Conservation (phyloP, 2,113 vertebrate genomes). For the Calonectris borealis region DNA sequence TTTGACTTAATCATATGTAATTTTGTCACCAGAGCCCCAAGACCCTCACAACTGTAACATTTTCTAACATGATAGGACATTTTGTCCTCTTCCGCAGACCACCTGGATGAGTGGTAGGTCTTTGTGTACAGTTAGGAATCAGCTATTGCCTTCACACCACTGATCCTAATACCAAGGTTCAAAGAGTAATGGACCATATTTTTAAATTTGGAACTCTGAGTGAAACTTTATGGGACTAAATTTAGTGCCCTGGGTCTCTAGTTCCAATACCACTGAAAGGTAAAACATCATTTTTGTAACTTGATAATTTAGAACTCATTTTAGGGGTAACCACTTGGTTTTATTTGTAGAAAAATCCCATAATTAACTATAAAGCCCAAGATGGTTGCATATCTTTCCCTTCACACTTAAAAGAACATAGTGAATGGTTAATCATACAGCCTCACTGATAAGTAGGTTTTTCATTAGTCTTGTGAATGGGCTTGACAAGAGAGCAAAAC, state of each 20-base stretch:
- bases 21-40: neutral
- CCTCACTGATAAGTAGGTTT: neutral
- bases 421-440: neutral
- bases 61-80: neutral
- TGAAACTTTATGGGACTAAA: neutral
- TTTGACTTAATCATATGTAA: neutral
- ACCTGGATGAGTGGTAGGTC: neutral
- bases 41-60: neutral
- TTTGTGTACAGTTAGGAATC: neutral
- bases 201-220: neutral
- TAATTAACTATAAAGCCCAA: neutral
- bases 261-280: neutral
- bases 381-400: neutral
- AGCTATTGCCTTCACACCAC: neutral
- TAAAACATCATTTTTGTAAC: neutral
- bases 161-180: neutral
- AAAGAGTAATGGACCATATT: rapidly evolving
- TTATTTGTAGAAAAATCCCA: neutral
- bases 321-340: neutral
- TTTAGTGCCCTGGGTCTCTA: neutral
- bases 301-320: neutral
- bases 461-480: neutral
- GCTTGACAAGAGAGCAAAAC: neutral
- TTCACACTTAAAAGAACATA: neutral
- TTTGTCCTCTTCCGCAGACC: neutral